A percentile compares a stretch with the other conserved stretches of the same genome.
phyloP scores from a whole-genome alignment of 2,888 invertebrate genomes.

The Drosophila mimetica region DNA sequence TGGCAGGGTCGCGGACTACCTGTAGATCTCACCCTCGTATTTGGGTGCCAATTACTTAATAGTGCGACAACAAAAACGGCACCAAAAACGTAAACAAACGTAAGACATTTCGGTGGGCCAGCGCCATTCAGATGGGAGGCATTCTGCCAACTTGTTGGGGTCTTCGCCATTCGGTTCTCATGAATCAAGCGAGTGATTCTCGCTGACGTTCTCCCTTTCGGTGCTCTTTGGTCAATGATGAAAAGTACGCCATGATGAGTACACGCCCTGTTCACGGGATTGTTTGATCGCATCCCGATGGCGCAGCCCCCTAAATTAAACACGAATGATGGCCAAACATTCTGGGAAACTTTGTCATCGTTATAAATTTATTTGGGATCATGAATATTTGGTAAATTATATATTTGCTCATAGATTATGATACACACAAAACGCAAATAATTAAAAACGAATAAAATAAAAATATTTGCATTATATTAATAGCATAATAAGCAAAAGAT shows the following conservation, averaged over 20 bases:
- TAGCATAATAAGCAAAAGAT: too few relatives aligned
- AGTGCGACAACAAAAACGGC: constrained; percentile 58
- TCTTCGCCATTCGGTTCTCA: constrained; percentile 57
- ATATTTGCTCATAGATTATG: not conserved
- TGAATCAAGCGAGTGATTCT: constrained; percentile 81
- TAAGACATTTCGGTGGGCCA: constrained; percentile 22
- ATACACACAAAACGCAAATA: not conserved
- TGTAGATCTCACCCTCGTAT: constrained; percentile 57
- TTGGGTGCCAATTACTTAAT: constrained; percentile 74
- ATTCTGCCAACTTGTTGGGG: constrained; percentile 51
- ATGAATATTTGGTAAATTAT: not conserved
- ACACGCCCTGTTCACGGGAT: constrained; percentile 70
- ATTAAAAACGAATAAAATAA: not conserved
- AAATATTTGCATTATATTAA: too few relatives aligned
- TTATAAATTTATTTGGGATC: constrained; percentile 1
- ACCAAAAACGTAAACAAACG: constrained; percentile 36
- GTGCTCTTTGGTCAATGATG: constrained; percentile 40
- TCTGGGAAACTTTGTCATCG: constrained; percentile 5
- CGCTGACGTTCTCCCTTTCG: constrained; percentile 26
- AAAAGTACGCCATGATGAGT: constrained; percentile 45
- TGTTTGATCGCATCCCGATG: constrained; percentile 12
- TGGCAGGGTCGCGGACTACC: constrained; percentile 43
- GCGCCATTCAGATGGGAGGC: constrained; percentile 35
- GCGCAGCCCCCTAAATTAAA: constrained; percentile 27
- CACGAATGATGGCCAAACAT: constrained; percentile 1